These are phyloP conservation scores for Forbesichthys papilliferus DNA, from an alignment of 2,113 vertebrate genomes.

Conservation along the genomic window DNA sequence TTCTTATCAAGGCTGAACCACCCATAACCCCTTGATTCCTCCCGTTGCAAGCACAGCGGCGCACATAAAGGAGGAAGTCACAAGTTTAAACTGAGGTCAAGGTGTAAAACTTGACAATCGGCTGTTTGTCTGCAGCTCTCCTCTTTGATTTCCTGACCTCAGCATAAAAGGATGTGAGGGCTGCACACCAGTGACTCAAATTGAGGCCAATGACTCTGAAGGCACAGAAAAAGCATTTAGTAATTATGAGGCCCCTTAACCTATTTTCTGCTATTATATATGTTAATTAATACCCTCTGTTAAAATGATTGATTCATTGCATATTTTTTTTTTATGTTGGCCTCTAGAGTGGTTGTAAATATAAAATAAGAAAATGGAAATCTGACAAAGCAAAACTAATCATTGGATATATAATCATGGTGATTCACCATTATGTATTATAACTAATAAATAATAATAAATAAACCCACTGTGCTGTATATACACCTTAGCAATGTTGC, in stretches of 20 bases:
- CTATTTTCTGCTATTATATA: slow-evolving; percentile 45
- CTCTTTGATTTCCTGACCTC: slow-evolving; percentile 70
- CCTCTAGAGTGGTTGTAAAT: not conserved
- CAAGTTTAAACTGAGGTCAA: slow-evolving; percentile 73
- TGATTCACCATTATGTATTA: slow-evolving; percentile 19
- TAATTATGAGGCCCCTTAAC: slow-evolving; percentile 41
- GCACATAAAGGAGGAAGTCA: slow-evolving; percentile 60
- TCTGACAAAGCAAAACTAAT: slow-evolving; percentile 35
- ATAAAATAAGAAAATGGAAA: not conserved
- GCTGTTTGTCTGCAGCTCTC: slow-evolving; percentile 67
- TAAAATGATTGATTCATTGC: not conserved
- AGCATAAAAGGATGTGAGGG: slow-evolving; percentile 46
- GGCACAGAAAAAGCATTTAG: slow-evolving; percentile 44
- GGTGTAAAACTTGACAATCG: slow-evolving; percentile 73
- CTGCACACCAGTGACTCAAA: slow-evolving; percentile 41
- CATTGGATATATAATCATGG: no score
- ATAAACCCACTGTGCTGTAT: no score
- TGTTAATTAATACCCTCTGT: slow-evolving; percentile 5
- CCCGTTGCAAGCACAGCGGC: slow-evolving; percentile 57
- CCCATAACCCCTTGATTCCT: slow-evolving; percentile 73
- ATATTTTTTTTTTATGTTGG: no score
- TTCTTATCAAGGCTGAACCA: slow-evolving; percentile 78
- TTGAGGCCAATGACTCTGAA: slow-evolving; percentile 41
- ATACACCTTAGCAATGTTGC: not conserved
- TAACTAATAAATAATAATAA: no score